phyloP scores from a whole-genome alignment of 2,113 vertebrate species.

The Pteruthius melanotis region DNA sequence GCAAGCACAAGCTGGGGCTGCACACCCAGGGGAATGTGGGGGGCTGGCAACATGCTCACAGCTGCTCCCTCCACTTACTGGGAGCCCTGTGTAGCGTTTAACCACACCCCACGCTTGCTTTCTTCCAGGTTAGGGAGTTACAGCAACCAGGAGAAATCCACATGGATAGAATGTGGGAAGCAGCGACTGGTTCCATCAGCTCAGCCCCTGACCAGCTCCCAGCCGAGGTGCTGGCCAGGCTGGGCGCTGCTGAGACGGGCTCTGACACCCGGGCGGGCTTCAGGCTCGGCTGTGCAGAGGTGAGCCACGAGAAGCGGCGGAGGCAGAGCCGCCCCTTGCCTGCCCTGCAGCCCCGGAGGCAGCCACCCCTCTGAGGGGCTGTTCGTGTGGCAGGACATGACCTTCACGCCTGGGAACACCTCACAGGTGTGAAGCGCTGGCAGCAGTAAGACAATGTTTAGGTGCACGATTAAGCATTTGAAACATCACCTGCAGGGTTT shows the following conservation, averaged over 20 bases:
- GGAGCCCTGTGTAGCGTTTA: rapidly evolving
- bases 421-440: not conserved
- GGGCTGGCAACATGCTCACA: rapidly evolving
- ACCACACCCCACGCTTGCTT: not conserved
- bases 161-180: not conserved
- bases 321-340: not conserved
- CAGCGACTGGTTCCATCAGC: not conserved
- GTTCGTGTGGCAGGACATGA: rapidly evolving
- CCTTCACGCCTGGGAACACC: not conserved
- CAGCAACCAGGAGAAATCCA: not conserved
- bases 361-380: rapidly evolving
- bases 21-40: not conserved
- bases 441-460: not conserved
- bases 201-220: rapidly evolving
- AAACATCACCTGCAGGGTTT: not conserved
- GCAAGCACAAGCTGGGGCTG: not conserved
- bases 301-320: rapidly evolving
- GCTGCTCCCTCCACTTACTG: not conserved
- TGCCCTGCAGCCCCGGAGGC: not conserved
- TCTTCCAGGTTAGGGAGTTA: not conserved
- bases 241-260: rapidly evolving
- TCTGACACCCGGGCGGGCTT: not conserved
- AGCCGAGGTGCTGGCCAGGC: rapidly evolving
- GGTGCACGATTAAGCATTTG: no score
- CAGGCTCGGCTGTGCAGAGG: not conserved